Conservation (phyloP, 2,797 vertebrate genomes). For the Squalus acanthias region DNA sequence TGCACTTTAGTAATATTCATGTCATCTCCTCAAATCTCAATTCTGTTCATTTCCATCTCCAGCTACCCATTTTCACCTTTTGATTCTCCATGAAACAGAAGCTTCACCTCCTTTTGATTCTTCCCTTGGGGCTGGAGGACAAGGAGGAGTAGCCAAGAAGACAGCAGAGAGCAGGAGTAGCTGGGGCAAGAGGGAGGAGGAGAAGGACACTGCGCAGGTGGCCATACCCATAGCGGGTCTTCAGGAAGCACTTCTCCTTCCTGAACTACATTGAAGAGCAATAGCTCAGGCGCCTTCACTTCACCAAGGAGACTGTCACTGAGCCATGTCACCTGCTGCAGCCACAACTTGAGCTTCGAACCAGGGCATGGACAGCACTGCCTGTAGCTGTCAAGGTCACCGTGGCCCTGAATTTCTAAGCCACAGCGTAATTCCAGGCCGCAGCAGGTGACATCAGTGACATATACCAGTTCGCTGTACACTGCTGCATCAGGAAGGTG, state of each 20-base stretch:
- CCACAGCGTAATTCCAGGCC: not conserved
- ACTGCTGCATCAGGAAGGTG: not conserved
- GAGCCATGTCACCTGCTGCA: not conserved
- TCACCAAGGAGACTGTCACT: not conserved
- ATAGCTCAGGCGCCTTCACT: not conserved
- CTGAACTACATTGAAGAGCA: not conserved
- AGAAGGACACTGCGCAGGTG: not conserved
- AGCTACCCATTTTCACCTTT: not conserved
- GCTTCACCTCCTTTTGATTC: not conserved
- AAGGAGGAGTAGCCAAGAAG: not conserved
- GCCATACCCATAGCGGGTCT: not conserved
- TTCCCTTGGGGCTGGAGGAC: not conserved
- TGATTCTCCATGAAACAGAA: not conserved
- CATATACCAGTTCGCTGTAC: not conserved
- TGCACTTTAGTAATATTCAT: not conserved
- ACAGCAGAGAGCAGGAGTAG: not conserved
- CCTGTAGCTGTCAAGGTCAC: not conserved
- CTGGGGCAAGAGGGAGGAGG: not conserved
- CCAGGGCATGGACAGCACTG: not conserved
- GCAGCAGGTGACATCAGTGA: not conserved
- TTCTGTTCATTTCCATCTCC: not conserved
- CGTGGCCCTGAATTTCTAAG: not conserved
- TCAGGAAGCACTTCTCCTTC: not conserved
- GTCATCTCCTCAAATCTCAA: not conserved
- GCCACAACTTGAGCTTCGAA: not conserved